A percentile compares a stretch with the other conserved stretches of the same genome.
Conservation (phyloP, 2,888 invertebrate species). For the Meganola albula region DNA sequence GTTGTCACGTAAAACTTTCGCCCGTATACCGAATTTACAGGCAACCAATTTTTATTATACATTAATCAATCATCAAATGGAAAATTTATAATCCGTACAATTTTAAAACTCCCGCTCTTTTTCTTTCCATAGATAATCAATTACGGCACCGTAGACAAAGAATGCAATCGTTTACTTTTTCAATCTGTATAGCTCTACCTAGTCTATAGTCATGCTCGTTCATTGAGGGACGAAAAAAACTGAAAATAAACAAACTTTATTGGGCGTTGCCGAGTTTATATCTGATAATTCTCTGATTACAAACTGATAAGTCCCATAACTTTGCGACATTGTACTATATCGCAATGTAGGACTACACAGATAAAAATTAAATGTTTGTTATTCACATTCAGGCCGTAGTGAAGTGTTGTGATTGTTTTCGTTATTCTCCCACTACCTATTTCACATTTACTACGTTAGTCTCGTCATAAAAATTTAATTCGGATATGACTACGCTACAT, state of each 20-base stretch:
- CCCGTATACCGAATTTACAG: too few relatives aligned
- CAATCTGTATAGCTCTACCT: too few relatives aligned
- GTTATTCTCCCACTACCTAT: conserved; percentile 12
- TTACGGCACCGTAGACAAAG: too few relatives aligned
- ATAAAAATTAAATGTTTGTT: conserved; percentile 32
- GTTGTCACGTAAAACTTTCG: too few relatives aligned
- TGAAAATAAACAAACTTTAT: conserved; percentile 52
- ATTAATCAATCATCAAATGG: too few relatives aligned
- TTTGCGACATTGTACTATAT: conserved; percentile 49
- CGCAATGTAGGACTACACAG: conserved; percentile 40
- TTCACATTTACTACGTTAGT: conserved; percentile 10
- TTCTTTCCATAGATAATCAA: too few relatives aligned
- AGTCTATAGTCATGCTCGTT: too few relatives aligned
- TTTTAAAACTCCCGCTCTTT: too few relatives aligned
- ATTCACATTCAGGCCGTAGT: conserved; percentile 6
- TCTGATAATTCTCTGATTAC: conserved; percentile 60
- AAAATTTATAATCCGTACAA: too few relatives aligned
- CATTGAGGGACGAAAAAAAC: conserved; percentile 10
- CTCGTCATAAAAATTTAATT: conserved; percentile 8
- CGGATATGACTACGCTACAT: conserved; percentile 8
- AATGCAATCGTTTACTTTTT: too few relatives aligned
- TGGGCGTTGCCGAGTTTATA: conserved; percentile 62
- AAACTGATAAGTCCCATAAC: conserved; percentile 50
- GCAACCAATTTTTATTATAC: too few relatives aligned
- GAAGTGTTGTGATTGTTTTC: conserved; percentile 7